Percentiles rank a stretch among this genome's conserved stretches.
phyloP scores from a whole-genome alignment of 2,797 vertebrate genomes.

The Heterohyrax brucei region DNA sequence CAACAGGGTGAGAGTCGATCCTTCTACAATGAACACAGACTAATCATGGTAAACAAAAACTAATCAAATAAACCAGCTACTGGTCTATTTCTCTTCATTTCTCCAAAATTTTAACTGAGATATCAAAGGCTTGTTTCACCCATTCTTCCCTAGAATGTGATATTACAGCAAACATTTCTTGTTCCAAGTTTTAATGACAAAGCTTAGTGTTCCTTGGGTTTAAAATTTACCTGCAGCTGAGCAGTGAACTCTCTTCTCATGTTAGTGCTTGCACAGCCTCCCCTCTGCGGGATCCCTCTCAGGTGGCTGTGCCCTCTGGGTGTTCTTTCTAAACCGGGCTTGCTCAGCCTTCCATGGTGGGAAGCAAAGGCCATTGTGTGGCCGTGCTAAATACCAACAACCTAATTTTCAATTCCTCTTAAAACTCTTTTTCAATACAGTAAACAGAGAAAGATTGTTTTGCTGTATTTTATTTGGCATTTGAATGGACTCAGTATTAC shows the following conservation, averaged over 20 bases:
- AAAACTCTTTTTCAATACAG: background rate
- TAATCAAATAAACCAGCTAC: background rate
- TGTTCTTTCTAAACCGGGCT: background rate
- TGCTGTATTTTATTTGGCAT: background rate
- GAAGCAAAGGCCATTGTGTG: background rate
- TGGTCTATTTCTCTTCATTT: background rate
- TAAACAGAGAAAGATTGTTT: background rate
- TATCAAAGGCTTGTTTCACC: background rate
- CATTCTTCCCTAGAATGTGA: background rate
- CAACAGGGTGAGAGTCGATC: no score
- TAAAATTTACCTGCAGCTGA: background rate
- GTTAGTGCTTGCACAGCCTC: background rate
- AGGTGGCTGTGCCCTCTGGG: background rate
- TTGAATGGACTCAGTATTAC: background rate
- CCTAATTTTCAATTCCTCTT: background rate
- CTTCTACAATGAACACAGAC: fast-evolving
- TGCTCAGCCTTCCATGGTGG: background rate
- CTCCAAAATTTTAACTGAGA: background rate
- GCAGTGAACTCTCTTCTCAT: background rate
- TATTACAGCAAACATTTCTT: background rate
- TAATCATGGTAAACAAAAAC: background rate
- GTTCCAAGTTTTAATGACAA: background rate
- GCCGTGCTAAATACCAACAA: background rate
- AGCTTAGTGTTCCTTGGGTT: background rate
- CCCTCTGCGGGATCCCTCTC: background rate